Conservation (phyloP, 2,797 vertebrate genomes). For the Hirundo rustica region DNA sequence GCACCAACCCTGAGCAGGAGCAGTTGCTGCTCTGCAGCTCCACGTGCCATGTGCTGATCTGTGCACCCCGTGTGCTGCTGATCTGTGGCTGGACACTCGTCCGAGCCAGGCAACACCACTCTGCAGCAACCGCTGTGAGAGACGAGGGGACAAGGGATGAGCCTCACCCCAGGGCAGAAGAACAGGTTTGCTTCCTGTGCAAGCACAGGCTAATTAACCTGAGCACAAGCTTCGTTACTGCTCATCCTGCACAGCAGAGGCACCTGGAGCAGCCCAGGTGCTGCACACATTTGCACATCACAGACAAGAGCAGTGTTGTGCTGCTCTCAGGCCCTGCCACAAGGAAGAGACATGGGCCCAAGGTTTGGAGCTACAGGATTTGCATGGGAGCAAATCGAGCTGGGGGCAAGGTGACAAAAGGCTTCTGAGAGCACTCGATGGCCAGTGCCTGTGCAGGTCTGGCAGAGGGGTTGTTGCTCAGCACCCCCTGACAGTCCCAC, state of each 20-base stretch:
- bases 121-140: neutral
- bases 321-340: neutral
- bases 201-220: neutral
- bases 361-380: neutral
- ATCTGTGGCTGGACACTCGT: fast-evolving
- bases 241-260: neutral
- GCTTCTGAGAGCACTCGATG: fast-evolving
- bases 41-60: fast-evolving
- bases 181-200: neutral
- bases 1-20: neutral
- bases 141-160: neutral
- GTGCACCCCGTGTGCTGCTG: fast-evolving
- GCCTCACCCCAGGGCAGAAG: neutral
- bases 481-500: fast-evolving
- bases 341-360: neutral
- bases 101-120: neutral
- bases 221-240: neutral
- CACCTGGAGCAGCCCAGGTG: neutral
- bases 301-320: fast-evolving
- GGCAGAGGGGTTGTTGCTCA: neutral
- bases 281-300: neutral
- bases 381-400: fast-evolving
- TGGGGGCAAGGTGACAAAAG: neutral
- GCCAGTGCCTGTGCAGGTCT: fast-evolving
- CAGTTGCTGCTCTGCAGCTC: neutral